Percentiles rank a stretch among this genome's conserved stretches.
Evolutionary conservation across 1,140 invertebrate species (phyloP).

Genomic region (Laupala kohalensis): DNA sequence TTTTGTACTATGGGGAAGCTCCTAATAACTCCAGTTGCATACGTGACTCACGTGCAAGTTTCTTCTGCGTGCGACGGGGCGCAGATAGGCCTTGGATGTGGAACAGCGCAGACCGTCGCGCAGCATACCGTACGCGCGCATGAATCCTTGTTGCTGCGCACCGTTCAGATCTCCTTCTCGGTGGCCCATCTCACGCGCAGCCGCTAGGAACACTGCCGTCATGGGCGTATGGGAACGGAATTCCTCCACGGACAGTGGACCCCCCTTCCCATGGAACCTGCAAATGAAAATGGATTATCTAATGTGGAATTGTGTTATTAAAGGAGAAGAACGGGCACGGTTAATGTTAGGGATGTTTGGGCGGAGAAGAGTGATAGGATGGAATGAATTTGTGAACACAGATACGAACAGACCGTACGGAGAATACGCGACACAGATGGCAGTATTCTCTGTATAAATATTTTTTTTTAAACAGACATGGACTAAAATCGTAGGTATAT

Average conservation of each 20-base stretch:
- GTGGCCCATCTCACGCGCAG: conserved; percentile 57
- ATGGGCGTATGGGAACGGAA: conserved; percentile 45
- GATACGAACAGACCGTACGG: no score
- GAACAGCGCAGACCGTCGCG: conserved; percentile 71
- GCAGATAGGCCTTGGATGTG: conserved; percentile 64
- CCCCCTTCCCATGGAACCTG: conserved; percentile 50
- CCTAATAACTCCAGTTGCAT: conserved; percentile 21
- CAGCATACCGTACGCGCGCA: conserved; percentile 57
- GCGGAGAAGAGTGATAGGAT: no score
- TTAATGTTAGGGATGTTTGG: no score
- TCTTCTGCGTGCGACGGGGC: conserved; percentile 46
- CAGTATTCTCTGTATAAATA: no score
- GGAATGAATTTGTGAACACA: no score
- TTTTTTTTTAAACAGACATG: no score
- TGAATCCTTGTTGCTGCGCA: conserved; percentile 55
- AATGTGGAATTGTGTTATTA: no score
- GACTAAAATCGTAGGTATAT: no score
- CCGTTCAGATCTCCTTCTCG: conserved; percentile 59
- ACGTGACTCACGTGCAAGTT: conserved; percentile 61
- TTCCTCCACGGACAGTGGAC: conserved; percentile 51
- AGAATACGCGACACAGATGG: no score
- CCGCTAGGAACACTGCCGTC: conserved; percentile 46
- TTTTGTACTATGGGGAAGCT: conserved; percentile 46
- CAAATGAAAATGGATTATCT: no score
- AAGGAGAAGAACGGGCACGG: no score